A percentile compares a stretch with the other conserved stretches of the same genome.
These are phyloP conservation scores for Siphamia tubifer DNA, from an alignment of 2,113 vertebrate genomes.

Conservation along the genomic window DNA sequence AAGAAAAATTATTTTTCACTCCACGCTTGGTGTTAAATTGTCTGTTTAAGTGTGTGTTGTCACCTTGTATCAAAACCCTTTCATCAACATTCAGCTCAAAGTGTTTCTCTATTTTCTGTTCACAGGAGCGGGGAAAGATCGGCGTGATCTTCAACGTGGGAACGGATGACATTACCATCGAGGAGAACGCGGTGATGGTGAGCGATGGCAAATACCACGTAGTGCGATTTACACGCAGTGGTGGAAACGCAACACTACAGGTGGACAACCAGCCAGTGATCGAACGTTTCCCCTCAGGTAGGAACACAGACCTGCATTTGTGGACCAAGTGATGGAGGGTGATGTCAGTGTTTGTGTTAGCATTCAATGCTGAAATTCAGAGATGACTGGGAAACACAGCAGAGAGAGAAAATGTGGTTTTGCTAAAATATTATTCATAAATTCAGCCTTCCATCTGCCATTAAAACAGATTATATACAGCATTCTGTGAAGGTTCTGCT, in stretches of 20 bases:
- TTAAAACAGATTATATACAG: constrained; percentile 4
- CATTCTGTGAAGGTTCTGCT: not conserved
- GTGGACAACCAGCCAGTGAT: constrained; percentile 95
- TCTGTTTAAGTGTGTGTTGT: too few relatives aligned
- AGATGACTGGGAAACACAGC: constrained; percentile 12
- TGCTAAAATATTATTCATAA: not conserved
- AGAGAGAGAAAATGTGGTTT: constrained; percentile 53
- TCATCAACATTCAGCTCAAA: too few relatives aligned
- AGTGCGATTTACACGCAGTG: constrained; percentile 92
- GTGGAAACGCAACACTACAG: constrained; percentile 93
- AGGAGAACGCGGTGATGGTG: constrained; percentile 89
- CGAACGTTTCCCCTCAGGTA: constrained; percentile 93
- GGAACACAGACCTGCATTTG: constrained; percentile 3
- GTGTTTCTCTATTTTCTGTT: not conserved
- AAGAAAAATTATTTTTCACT: too few relatives aligned
- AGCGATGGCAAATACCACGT: constrained; percentile 96
- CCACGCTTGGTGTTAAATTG: too few relatives aligned
- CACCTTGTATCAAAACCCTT: too few relatives aligned
- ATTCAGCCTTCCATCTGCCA: not conserved
- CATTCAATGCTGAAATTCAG: constrained; percentile 1
- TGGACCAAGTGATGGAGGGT: not conserved
- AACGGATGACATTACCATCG: constrained; percentile 92
- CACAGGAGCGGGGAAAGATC: constrained; percentile 88
- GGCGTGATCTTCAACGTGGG: constrained; percentile 97
- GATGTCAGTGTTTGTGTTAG: too few relatives aligned